phyloP scores from a whole-genome alignment of 1,140 invertebrate species.

The Orussus abietinus region DNA sequence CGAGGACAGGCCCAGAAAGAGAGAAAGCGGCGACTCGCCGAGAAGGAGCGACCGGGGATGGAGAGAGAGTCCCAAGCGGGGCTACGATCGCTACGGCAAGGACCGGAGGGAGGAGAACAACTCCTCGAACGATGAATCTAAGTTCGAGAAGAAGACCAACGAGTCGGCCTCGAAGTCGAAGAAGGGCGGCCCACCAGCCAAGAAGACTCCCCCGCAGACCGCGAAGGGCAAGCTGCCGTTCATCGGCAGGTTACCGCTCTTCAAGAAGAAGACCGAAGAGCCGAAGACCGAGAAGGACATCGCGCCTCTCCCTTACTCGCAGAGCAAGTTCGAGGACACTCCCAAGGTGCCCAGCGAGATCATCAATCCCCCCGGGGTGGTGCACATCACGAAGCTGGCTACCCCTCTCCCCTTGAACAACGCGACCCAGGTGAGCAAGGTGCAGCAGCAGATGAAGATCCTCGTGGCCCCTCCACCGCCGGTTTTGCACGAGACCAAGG shows the following conservation, averaged over 20 bases:
- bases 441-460: constrained; percentile 38
- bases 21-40: constrained; percentile 43
- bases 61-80: constrained; percentile 45
- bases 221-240: constrained; percentile 62
- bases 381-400: constrained; percentile 57
- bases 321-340: constrained; percentile 48
- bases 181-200: constrained; percentile 22
- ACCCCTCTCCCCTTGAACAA: constrained; percentile 36
- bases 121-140: constrained; percentile 45
- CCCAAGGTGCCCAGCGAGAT: constrained; percentile 50
- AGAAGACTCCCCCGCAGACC: constrained; percentile 30
- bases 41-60: constrained; percentile 41
- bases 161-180: constrained; percentile 38
- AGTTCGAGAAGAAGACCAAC: constrained; percentile 50
- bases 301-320: constrained; percentile 42
- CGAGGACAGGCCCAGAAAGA: constrained; percentile 43
- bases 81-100: constrained; percentile 43
- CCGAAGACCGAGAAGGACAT: constrained; percentile 47
- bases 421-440: constrained; percentile 15
- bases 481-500: constrained; percentile 33
- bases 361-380: constrained; percentile 54
- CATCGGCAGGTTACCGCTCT: constrained; percentile 66
- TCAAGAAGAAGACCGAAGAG: constrained; percentile 60
- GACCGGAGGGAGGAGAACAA: constrained; percentile 37
- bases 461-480: constrained; percentile 45